These are phyloP conservation scores for Nipponia nippon DNA, from an alignment of 2,113 vertebrate species.

Conservation along the genomic window DNA sequence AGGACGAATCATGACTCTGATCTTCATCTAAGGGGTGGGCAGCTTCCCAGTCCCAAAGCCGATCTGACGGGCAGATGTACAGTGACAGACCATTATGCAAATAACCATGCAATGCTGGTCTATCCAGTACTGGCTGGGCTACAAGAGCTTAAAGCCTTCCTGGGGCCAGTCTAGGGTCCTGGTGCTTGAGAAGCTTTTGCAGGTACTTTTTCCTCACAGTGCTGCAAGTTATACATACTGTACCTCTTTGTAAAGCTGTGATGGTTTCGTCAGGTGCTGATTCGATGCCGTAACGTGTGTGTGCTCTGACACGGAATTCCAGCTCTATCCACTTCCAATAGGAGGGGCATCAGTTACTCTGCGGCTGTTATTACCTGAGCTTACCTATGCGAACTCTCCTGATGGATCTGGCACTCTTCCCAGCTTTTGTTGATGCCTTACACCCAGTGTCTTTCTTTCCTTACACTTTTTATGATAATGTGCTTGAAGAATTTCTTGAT, in stretches of 20 bases:
- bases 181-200: not conserved
- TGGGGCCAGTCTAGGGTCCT: not conserved
- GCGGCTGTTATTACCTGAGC: not conserved
- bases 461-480: not conserved
- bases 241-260: not conserved
- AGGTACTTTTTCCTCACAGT: not conserved
- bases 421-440: not conserved
- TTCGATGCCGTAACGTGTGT: not conserved
- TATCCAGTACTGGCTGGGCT: not conserved
- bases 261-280: not conserved
- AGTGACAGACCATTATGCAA: not conserved
- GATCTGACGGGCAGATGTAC: not conserved
- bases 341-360: not conserved
- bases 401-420: not conserved
- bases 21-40: not conserved
- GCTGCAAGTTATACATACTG: not conserved
- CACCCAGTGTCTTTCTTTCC: not conserved
- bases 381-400: not conserved
- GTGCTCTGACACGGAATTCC: not conserved
- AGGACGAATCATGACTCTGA: not conserved
- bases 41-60: not conserved
- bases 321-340: not conserved
- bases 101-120: fast-evolving
- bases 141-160: not conserved
- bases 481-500: not conserved